phyloP scores from a whole-genome alignment of 2,888 invertebrate genomes.

The Campoplex nolae region DNA sequence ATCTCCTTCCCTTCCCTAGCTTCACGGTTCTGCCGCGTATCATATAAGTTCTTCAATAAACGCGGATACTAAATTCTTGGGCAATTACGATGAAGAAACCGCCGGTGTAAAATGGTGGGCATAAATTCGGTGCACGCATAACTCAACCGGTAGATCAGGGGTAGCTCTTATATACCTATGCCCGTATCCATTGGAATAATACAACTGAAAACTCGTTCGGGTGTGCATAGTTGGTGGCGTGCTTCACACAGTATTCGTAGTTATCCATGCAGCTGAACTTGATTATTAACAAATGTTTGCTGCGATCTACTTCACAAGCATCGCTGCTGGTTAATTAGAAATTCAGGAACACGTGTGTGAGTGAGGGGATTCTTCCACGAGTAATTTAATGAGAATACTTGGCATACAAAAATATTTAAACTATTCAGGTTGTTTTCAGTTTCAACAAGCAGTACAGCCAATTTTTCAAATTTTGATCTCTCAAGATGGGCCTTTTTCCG shows the following conservation, averaged over 20 bases:
- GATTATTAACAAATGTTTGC: conserved; percentile 63
- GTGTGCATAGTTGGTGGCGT: conserved; percentile 23
- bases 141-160: conserved; percentile 51
- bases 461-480: neutral
- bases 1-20: neutral
- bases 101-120: conserved; percentile 60
- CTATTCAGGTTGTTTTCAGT: neutral
- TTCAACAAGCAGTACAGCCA: neutral
- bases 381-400: neutral
- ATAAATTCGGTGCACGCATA: conserved; percentile 58
- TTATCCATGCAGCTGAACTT: conserved; percentile 29
- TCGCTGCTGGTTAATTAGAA: conserved; percentile 47
- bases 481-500: neutral
- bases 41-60: conserved; percentile 61
- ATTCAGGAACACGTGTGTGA: conserved; percentile 24
- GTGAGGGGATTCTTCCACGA: neutral
- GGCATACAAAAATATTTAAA: neutral
- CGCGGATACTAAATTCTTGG: conserved; percentile 60
- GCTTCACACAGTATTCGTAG: conserved; percentile 1
- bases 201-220: neutral
- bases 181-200: neutral
- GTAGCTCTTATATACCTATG: neutral
- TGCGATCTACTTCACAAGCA: conserved; percentile 51
- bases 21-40: neutral
- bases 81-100: conserved; percentile 61